Evolutionary conservation across 2,888 invertebrate genomes (phyloP), one percentile per base, ranked within the genome.

Genomic region (Parapristionchus giblindavisi): DNA sequence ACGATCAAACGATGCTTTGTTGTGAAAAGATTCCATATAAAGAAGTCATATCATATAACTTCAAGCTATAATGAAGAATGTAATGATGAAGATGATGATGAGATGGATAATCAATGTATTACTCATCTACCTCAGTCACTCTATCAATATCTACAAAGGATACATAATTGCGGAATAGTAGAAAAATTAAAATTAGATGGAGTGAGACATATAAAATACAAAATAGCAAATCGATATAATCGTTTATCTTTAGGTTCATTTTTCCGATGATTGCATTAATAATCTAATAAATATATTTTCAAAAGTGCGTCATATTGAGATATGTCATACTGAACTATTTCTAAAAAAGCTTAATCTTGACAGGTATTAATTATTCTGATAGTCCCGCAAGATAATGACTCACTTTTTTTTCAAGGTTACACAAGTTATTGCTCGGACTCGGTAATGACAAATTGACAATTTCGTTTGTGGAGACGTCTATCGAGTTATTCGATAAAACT

Each of bases 231-330:
- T 61, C n/a, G 1, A 5, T 38, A 36, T n/a, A n/a, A 61, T 36
- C 2, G 43, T 43, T n/a, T n/a, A n/a, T n/a, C n/a, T n/a, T n/a
- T 38, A 61, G 61, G 38, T 61, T 36, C 36, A 61, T 38, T 6
- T 61, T 2, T 38, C 61, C 24, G 61, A 61, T 29, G 61, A 61
- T n/a, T 36, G 36, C 5, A 61, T 61, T 36, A 38, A 61, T 36
- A n/a, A 38, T 24, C 6, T 61, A 2, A 29, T 61, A n/a, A 17
- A 34, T 3, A 61, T 61, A 34, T 61, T 61, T 29, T 11, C 3
- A 36, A 5, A 36, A 8, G 61, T 61, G 1, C 36, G 38, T 2
- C n/a, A 61, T 2, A n/a, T 61, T 2, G 38, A 34, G 24, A 21
- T 61, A 1, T 17, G 36, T n/a, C 4, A 36, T 6, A 61, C 38